Evolutionary conservation across 2,888 invertebrate genomes (phyloP), one percentile per base, ranked within the genome.

Genomic region (Vandiemenella viatica): DNA sequence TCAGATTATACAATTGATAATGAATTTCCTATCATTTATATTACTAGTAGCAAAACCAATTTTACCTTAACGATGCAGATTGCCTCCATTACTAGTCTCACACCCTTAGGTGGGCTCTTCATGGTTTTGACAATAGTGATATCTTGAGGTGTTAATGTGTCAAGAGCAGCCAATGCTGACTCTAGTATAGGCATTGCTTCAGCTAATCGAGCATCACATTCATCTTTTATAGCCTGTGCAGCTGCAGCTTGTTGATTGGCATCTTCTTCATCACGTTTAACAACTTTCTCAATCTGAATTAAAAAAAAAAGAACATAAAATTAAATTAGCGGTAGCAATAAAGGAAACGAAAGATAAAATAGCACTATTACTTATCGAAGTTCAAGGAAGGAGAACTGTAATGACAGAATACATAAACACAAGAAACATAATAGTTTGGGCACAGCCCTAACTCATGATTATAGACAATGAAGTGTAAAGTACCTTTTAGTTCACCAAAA

Each of bases 61-160:
- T n/a, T 45, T 26, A 48, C 82, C 73, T 90, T 85, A 54, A 96
- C 73, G 59, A 95, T 88, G 62, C 96, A 96, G 54, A 97, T 80
- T 42, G 90, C 90, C 67, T 96, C 96, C 90, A 96, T 89, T 3
- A 95, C 86, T 19, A 90, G 70, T 60, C 84, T 87, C 6, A 97
- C 85, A 17, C 85, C 86, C 56, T 80, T 75, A 0, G 96, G 95
- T 0, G 96, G 96, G 70, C 84, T 90, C 70, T 92, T 93, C 95
- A 97, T 96, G 0, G 92, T 84, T 67, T 91, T 93, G 37, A 97
- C 86, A 54, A 92, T 79, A 3, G 91, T 86, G 55, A 97, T 90
- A 62, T 92, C 96, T 48, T 82, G 77, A 3, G 85, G 81, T 18
- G 91, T 93, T 20, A 96, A 72, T 0, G 93, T 92, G 59, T 93